A percentile compares a stretch with the other conserved stretches of the same genome.
Conservation (phyloP, 2,113 vertebrate genomes). For the Hystrix cristata region DNA sequence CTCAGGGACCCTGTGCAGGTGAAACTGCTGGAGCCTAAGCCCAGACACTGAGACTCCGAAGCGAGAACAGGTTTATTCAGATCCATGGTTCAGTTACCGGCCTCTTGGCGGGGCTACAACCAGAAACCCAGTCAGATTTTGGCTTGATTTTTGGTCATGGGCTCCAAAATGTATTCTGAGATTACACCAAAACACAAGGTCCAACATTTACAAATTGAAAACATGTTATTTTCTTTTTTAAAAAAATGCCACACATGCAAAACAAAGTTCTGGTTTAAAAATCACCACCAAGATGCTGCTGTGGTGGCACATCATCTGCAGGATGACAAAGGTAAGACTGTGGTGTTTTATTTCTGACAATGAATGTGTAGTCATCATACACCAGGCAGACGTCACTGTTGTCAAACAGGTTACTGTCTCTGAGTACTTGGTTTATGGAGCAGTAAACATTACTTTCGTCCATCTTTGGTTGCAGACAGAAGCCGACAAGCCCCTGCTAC, state of each 20-base stretch:
- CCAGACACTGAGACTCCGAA: background rate
- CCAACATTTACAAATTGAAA: background rate
- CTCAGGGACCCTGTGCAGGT: rapidly evolving
- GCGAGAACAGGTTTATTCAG: constrained; percentile 44
- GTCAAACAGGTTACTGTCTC: background rate
- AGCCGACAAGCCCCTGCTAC: rapidly evolving
- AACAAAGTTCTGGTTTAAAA: background rate
- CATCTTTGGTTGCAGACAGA: background rate
- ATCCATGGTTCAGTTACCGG: background rate
- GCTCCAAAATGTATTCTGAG: background rate
- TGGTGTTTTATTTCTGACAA: background rate
- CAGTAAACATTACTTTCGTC: background rate
- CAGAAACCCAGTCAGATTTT: background rate
- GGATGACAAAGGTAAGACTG: background rate
- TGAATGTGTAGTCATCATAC: rapidly evolving
- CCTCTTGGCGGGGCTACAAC: too few species aligned
- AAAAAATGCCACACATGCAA: background rate
- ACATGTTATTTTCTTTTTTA: background rate
- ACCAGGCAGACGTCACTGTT: background rate
- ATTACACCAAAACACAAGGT: constrained; percentile 46
- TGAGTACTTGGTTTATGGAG: background rate
- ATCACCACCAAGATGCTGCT: background rate
- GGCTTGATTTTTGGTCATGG: constrained; percentile 21
- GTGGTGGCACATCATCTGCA: rapidly evolving
- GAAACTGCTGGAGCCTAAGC: background rate